phyloP scores from a whole-genome alignment of 1,140 invertebrate genomes.

The Chymomyza costata region DNA sequence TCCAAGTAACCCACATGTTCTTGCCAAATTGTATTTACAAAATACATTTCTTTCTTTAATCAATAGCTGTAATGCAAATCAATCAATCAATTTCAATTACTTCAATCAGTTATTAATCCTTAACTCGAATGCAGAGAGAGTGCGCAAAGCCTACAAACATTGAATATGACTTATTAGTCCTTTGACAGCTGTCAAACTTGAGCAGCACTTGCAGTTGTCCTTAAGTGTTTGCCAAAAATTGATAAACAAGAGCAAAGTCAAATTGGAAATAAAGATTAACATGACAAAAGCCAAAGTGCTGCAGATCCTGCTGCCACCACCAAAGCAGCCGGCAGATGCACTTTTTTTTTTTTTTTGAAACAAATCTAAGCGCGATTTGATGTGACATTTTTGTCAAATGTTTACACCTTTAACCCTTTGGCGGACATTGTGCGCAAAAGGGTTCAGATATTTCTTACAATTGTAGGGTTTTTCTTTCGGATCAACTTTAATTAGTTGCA shows the following conservation, averaged over 20 bases:
- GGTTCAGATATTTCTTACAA: slow-evolving; percentile 34
- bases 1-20: slow-evolving; percentile 40
- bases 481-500: slow-evolving; percentile 64
- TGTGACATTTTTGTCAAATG: slow-evolving; percentile 73
- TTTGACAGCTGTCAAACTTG: slow-evolving; percentile 69
- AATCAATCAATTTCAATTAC: slow-evolving; percentile 46
- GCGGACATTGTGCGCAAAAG: slow-evolving; percentile 43
- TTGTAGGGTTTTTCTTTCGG: slow-evolving; percentile 51
- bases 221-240: too few relatives aligned
- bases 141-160: slow-evolving; percentile 37
- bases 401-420: slow-evolving; percentile 74
- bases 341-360: too few relatives aligned
- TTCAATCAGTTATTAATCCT: slow-evolving; percentile 47
- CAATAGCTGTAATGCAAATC: slow-evolving; percentile 20
- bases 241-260: too few relatives aligned
- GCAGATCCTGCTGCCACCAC: slow-evolving; percentile 5
- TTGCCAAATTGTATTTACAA: not conserved
- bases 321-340: slow-evolving; percentile 37
- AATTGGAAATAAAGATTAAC: slow-evolving; percentile 25
- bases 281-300: slow-evolving; percentile 44
- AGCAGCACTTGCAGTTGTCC: slow-evolving; percentile 12
- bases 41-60: slow-evolving; percentile 14
- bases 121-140: slow-evolving; percentile 22
- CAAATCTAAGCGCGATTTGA: slow-evolving; percentile 37
- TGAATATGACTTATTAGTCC: slow-evolving; percentile 65